phyloP scores from a whole-genome alignment of 2,888 invertebrate species.

The Thymelicus lineola region DNA sequence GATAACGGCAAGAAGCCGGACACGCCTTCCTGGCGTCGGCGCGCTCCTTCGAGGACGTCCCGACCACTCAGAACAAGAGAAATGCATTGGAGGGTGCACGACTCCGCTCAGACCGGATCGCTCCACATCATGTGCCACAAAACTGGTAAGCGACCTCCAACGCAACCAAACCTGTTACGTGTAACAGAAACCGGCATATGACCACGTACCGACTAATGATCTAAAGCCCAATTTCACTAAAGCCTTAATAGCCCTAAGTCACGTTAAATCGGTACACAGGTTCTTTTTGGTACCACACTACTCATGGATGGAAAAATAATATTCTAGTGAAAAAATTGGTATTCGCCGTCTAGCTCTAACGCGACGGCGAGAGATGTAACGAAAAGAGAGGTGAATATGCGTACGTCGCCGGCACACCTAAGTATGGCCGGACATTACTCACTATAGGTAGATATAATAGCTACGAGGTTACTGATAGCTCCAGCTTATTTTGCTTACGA shows the following conservation, averaged over 20 bases:
- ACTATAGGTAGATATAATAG: slow-evolving; percentile 81
- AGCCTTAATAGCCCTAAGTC: slow-evolving; percentile 45
- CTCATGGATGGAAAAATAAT: slow-evolving; percentile 58
- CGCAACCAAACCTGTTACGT: slow-evolving; percentile 82
- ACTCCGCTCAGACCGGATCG: slow-evolving; percentile 66
- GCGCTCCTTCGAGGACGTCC: slow-evolving; percentile 73
- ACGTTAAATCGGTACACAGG: slow-evolving; percentile 47
- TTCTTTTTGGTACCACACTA: slow-evolving; percentile 60
- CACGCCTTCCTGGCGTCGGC: slow-evolving; percentile 80
- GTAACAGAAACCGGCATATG: slow-evolving; percentile 67
- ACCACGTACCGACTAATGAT: slow-evolving; percentile 58
- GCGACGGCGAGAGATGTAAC: slow-evolving; percentile 61
- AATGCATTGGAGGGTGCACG: slow-evolving; percentile 69
- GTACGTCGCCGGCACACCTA: slow-evolving; percentile 84
- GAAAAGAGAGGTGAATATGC: slow-evolving; percentile 81
- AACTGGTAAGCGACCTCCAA: slow-evolving; percentile 81
- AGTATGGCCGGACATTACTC: slow-evolving; percentile 85
- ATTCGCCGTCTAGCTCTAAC: slow-evolving; percentile 70
- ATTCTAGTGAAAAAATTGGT: slow-evolving; percentile 65
- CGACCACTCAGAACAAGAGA: slow-evolving; percentile 57
- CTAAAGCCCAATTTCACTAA: slow-evolving; percentile 48
- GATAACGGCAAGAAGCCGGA: slow-evolving; percentile 74
- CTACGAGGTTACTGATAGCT: slow-evolving; percentile 71
- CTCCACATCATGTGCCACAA: slow-evolving; percentile 76
- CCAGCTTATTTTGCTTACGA: slow-evolving; percentile 57